Percentiles rank a stretch among this genome's conserved stretches.
phyloP scores from a whole-genome alignment of 2,113 vertebrate genomes.

The Ailuropoda melanoleuca region DNA sequence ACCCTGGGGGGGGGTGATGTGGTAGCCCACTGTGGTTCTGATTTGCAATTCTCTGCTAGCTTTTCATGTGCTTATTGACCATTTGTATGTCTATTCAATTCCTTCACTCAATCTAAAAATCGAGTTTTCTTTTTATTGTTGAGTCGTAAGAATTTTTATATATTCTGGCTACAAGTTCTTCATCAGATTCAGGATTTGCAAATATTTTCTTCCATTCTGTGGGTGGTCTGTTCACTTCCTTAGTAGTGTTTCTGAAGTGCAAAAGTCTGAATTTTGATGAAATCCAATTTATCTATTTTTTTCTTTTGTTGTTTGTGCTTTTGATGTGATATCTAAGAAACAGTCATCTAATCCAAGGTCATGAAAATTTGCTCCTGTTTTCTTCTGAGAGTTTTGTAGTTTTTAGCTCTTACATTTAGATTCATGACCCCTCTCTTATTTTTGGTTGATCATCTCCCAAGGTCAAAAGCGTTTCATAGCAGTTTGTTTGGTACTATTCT shows the following conservation, averaged over 20 bases:
- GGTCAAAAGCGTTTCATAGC: not conserved
- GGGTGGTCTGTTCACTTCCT: not conserved
- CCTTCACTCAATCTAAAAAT: not conserved
- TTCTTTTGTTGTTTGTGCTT: not conserved
- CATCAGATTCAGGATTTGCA: not conserved
- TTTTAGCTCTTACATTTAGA: not conserved
- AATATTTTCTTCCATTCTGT: slow-evolving; percentile 29
- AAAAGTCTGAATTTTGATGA: slow-evolving; percentile 29
- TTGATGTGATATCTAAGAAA: not conserved
- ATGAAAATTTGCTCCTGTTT: not conserved
- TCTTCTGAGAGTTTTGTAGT: not conserved
- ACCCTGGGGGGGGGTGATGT: not conserved
- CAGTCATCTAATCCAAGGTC: not conserved
- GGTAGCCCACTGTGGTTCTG: not conserved
- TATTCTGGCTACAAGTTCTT: not conserved
- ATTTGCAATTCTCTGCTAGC: not conserved
- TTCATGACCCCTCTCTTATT: not conserved
- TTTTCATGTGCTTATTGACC: not conserved
- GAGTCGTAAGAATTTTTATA: not conserved
- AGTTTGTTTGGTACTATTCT: not conserved
- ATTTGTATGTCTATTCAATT: not conserved
- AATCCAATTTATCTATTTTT: not conserved
- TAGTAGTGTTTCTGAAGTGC: not conserved
- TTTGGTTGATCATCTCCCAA: not conserved
- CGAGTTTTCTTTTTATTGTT: not conserved